Percentiles rank a stretch among this genome's conserved stretches.
Evolutionary conservation across 2,888 invertebrate genomes (phyloP).

Genomic region (Drosophila nigricruria): DNA sequence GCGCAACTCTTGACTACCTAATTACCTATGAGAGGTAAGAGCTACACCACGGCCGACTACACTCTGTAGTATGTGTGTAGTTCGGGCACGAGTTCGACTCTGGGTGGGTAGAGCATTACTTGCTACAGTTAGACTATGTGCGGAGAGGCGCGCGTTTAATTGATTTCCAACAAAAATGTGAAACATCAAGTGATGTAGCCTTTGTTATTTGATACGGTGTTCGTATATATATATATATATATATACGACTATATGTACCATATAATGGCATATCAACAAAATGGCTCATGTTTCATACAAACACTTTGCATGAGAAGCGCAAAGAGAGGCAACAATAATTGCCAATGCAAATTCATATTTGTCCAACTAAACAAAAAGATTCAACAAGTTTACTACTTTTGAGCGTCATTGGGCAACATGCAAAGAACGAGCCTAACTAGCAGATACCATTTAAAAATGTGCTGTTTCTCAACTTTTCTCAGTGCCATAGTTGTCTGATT

Average conservation of each 20-base stretch:
- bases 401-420: background rate
- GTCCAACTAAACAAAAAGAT: background rate
- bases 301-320: background rate
- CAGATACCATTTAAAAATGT: background rate
- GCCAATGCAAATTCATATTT: background rate
- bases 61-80: background rate
- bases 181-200: conserved; percentile 31
- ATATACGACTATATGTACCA: background rate
- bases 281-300: background rate
- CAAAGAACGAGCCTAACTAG: background rate
- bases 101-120: background rate
- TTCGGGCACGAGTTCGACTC: background rate
- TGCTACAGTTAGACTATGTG: background rate
- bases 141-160: conserved; percentile 15
- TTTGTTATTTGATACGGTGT: background rate
- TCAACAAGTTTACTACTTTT: background rate
- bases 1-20: conserved; percentile 48
- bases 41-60: background rate
- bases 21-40: conserved; percentile 45
- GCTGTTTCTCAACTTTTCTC: too few species aligned
- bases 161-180: conserved; percentile 45
- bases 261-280: background rate
- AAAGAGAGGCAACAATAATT: background rate
- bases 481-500: too few species aligned
- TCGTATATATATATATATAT: background rate